Percentiles rank a stretch among this genome's conserved stretches.
Conservation (phyloP, 2,888 invertebrate genomes). For the Xanthostigma xanthostigma region DNA sequence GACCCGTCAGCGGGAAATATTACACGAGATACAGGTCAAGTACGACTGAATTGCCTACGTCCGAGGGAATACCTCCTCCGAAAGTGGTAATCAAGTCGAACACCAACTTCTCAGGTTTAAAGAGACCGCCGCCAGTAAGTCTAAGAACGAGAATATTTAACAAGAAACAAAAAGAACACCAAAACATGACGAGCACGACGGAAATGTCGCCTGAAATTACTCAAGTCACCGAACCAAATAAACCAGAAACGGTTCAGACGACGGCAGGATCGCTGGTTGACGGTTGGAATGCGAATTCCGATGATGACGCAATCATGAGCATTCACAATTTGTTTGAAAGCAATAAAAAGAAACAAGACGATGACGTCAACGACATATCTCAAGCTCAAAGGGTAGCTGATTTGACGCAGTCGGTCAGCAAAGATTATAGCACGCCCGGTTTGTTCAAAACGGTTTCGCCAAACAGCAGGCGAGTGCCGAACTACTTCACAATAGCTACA, state of each 20-base stretch:
- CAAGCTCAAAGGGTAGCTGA: conserved; percentile 56
- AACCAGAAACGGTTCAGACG: conserved; percentile 12
- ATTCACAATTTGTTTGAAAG: conserved; percentile 8
- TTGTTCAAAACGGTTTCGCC: conserved; percentile 52
- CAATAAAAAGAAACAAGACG: conserved; percentile 19
- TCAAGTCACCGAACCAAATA: conserved; percentile 6
- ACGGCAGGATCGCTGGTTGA: conserved; percentile 3
- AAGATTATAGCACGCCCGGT: conserved; percentile 54
- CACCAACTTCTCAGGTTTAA: conserved; percentile 20
- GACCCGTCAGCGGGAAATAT: conserved; percentile 12
- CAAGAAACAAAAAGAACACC: conserved; percentile 15
- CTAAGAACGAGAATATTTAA: conserved; percentile 20
- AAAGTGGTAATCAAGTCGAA: conserved; percentile 26
- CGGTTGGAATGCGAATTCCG: conserved; percentile 9
- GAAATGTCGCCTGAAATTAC: conserved; percentile 1
- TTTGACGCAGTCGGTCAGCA: conserved; percentile 55
- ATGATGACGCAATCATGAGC: conserved; percentile 8
- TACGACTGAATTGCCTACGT: conserved; percentile 1
- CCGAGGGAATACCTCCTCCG: conserved; percentile 17
- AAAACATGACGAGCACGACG: conserved; percentile 3
- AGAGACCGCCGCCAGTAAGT: conserved; percentile 21
- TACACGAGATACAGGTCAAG: not conserved
- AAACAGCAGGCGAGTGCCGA: conserved; percentile 45
- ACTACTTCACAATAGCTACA: conserved; percentile 58
- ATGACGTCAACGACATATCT: conserved; percentile 27